Percentiles rank a stretch among this genome's conserved stretches.
Conservation (phyloP, 2,888 invertebrate species). For the Schizaphis graminum region DNA sequence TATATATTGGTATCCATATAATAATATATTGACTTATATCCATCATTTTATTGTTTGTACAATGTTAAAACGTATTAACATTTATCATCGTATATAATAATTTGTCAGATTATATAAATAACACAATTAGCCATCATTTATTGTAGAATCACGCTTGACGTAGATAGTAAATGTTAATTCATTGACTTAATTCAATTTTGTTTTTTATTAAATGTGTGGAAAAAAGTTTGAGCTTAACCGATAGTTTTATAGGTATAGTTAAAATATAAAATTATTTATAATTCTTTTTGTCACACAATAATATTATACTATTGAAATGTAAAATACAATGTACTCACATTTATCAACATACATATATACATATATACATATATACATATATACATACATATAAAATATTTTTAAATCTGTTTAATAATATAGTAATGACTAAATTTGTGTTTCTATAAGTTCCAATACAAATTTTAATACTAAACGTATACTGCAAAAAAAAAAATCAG, state of each 20-base stretch:
- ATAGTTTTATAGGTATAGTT: background rate
- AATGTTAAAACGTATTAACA: background rate
- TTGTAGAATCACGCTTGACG: background rate
- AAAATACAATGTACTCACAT: background rate
- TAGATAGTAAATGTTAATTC: background rate
- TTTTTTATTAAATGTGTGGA: background rate
- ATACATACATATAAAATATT: background rate
- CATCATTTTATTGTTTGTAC: background rate
- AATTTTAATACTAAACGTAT: background rate
- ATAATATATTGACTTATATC: background rate
- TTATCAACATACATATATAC: background rate
- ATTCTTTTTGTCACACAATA: background rate
- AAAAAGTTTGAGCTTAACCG: background rate
- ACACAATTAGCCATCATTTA: background rate
- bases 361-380: too few species aligned
- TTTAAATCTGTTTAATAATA: background rate
- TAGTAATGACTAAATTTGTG: background rate
- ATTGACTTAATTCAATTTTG: background rate
- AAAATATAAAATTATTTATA: too few species aligned
- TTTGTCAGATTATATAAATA: background rate
- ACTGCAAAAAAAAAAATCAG: background rate
- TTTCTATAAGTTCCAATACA: background rate
- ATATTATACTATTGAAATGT: background rate
- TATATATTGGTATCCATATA: background rate
- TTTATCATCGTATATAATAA: background rate